Evolutionary conservation across 2,888 invertebrate species (phyloP).

Genomic region (Hetaerina titia): DNA sequence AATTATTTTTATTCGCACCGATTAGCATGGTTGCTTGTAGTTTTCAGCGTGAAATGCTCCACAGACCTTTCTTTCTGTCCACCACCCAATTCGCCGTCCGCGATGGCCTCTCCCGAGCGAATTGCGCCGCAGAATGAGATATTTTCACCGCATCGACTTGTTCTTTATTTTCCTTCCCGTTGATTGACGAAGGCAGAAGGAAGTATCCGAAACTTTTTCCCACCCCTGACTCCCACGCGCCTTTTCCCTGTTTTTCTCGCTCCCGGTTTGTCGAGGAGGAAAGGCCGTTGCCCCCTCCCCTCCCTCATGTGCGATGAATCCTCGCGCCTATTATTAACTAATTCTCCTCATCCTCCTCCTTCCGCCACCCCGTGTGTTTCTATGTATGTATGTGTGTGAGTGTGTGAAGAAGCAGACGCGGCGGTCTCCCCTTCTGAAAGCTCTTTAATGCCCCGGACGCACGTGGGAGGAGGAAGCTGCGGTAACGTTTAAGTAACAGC

Average conservation of each 20-base stretch:
- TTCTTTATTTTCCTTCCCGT: not conserved
- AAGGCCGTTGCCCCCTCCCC: not conserved
- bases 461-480: not conserved
- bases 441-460: not conserved
- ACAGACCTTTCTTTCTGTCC: too few species aligned
- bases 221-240: not conserved
- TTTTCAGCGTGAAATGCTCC: too few species aligned
- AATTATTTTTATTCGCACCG: too few species aligned
- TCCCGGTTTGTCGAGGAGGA: constrained; percentile 6
- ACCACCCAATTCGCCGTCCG: not conserved
- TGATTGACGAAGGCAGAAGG: constrained; percentile 5
- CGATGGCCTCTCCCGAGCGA: not conserved
- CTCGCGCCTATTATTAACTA: constrained; percentile 47
- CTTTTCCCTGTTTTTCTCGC: not conserved
- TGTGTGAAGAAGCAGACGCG: too few species aligned
- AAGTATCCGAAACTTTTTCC: not conserved
- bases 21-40: too few species aligned
- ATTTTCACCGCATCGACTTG: constrained; percentile 7
- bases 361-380: not conserved
- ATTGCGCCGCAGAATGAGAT: constrained; percentile 1
- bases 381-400: too few species aligned
- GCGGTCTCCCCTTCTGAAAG: not conserved
- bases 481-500: not conserved
- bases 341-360: not conserved
- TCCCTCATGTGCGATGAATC: not conserved